A percentile compares a stretch with the other conserved stretches of the same genome.
phyloP scores from a whole-genome alignment of 2,113 vertebrate species.

The Oryctolagus cuniculus region DNA sequence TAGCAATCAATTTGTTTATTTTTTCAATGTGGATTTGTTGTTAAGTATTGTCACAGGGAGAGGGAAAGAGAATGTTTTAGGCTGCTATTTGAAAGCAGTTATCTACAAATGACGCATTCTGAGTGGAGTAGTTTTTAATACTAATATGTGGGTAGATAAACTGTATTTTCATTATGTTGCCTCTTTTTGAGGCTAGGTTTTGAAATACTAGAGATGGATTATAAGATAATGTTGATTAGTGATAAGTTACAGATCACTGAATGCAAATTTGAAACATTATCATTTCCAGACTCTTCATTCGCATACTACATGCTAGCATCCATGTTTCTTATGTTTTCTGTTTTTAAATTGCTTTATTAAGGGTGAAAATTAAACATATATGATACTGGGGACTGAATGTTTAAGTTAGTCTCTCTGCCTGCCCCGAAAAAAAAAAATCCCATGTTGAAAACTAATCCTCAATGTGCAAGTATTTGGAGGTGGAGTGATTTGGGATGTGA shows the following conservation, averaged over 20 bases:
- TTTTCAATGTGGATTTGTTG: constrained; percentile 9
- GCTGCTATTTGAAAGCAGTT: constrained; percentile 33
- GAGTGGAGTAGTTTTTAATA: background rate
- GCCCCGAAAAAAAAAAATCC: background rate
- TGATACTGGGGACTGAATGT: background rate
- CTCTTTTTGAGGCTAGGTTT: background rate
- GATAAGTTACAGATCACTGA: background rate
- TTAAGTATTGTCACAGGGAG: constrained; percentile 12
- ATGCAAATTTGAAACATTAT: constrained; percentile 24
- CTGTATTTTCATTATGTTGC: background rate
- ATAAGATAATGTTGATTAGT: background rate
- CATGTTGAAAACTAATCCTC: background rate
- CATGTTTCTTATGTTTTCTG: background rate
- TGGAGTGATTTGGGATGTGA: background rate
- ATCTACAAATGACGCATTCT: constrained; percentile 35
- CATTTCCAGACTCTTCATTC: constrained; percentile 10
- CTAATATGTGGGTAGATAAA: background rate
- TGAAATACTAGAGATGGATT: background rate
- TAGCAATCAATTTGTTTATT: constrained; percentile 3
- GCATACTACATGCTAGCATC: background rate
- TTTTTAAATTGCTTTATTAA: background rate
- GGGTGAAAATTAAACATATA: background rate
- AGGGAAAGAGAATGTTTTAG: background rate
- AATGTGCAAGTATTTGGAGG: background rate
- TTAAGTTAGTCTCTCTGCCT: background rate